Conservation (phyloP, 2,113 vertebrate species). For the Diadophis punctatus region DNA sequence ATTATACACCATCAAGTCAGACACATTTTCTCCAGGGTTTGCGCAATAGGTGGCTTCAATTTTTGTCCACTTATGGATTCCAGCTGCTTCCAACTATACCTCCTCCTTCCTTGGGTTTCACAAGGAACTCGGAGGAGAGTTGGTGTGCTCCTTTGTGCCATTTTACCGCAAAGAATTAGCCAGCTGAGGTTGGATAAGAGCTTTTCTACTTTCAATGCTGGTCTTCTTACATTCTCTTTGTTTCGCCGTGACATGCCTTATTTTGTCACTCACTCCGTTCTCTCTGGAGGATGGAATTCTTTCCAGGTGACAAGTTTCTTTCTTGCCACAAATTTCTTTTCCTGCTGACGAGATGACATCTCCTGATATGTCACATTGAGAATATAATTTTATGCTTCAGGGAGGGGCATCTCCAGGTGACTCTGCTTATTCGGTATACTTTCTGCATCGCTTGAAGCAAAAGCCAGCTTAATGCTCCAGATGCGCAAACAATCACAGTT, state of each 20-base stretch:
- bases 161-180: neutral
- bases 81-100: neutral
- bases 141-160: too few relatives aligned
- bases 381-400: conserved; percentile 12
- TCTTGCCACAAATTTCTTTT: neutral
- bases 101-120: neutral
- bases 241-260: neutral
- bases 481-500: conserved; percentile 19
- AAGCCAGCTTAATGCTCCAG: conserved; percentile 40
- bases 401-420: conserved; percentile 42
- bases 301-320: accelerated
- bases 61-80: neutral
- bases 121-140: too few relatives aligned
- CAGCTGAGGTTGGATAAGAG: neutral
- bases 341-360: neutral
- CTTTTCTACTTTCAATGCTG: neutral
- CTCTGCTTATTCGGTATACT: conserved; percentile 23
- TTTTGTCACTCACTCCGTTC: accelerated
- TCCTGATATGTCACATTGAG: neutral
- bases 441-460: conserved; percentile 43
- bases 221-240: neutral
- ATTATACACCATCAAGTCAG: neutral
- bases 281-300: neutral
- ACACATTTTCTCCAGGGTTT: neutral
- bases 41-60: neutral